Evolutionary conservation across 1,140 invertebrate species (phyloP).

Genomic region (Zaprionus africanus): DNA sequence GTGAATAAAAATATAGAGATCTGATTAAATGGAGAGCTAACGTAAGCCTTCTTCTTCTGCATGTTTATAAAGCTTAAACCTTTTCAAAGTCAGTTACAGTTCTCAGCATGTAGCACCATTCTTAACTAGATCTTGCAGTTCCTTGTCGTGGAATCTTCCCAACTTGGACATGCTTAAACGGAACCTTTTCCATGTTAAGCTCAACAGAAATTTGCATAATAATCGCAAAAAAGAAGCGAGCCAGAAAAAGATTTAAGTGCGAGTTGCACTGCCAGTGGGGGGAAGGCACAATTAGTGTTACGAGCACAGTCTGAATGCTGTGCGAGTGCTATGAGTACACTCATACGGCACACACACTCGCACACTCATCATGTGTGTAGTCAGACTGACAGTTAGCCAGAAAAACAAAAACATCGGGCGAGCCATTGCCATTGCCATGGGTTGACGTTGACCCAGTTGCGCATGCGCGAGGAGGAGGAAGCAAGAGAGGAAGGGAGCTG

Average conservation of each 20-base stretch:
- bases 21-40: no score
- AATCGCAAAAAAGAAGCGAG: constrained; percentile 18
- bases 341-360: not conserved
- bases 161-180: constrained; percentile 24
- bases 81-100: not conserved
- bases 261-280: constrained; percentile 7
- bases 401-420: constrained; percentile 46
- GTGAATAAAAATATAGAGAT: no score
- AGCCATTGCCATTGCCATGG: constrained; percentile 60
- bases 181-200: constrained; percentile 38
- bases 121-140: not conserved
- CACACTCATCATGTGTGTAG: constrained; percentile 17
- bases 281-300: constrained; percentile 41
- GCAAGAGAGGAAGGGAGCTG: not conserved
- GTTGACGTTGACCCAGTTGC: constrained; percentile 72
- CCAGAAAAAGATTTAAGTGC: constrained; percentile 37
- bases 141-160: not conserved
- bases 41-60: not conserved
- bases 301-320: constrained; percentile 15
- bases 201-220: constrained; percentile 45
- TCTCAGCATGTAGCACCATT: not conserved
- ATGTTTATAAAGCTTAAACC: not conserved
- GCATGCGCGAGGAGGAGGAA: constrained; percentile 47
- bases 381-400: constrained; percentile 25
- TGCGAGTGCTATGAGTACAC: constrained; percentile 12